Evolutionary conservation across 2,888 invertebrate genomes (phyloP).

Genomic region (Scaptodrosophila latifasciaeformis): DNA sequence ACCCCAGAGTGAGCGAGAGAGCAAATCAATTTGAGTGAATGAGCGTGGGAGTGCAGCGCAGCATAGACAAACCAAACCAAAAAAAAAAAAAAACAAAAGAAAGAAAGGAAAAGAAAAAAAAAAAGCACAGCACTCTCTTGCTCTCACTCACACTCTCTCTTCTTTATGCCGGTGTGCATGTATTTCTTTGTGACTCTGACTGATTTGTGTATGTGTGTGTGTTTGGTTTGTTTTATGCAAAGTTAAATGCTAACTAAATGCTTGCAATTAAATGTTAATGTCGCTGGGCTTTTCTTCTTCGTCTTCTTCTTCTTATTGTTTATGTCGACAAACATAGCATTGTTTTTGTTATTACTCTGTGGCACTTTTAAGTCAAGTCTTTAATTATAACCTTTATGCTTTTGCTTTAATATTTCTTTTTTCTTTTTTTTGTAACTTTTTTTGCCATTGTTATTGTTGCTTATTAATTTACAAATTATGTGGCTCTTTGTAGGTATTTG

Average conservation of each 20-base stretch:
- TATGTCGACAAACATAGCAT: neutral
- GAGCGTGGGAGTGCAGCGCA: constrained; percentile 29
- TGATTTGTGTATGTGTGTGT: constrained; percentile 33
- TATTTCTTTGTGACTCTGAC: constrained; percentile 22
- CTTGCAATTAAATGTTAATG: constrained; percentile 64
- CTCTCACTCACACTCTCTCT: constrained; percentile 7
- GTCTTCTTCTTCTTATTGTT: constrained; percentile 23
- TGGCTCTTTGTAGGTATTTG: constrained; percentile 11
- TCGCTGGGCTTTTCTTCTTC: constrained; percentile 41
- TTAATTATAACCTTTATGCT: constrained; percentile 23
- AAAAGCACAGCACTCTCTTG: too few species aligned
- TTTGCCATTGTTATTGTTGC: constrained; percentile 29
- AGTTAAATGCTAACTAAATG: constrained; percentile 63
- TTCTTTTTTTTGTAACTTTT: constrained; percentile 18
- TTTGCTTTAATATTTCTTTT: constrained; percentile 7
- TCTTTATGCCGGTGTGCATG: neutral
- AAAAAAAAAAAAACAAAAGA: too few species aligned
- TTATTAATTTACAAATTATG: constrained; percentile 1
- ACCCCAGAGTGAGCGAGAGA: too few species aligned
- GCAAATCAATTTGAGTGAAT: neutral
- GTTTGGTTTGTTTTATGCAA: constrained; percentile 62
- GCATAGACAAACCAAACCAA: too few species aligned
- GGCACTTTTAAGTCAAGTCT: neutral
- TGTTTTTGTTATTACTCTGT: constrained; percentile 9
- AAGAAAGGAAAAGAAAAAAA: neutral